Base-by-base conservation (phyloP, 2,113 vertebrate genomes). In the Donacobius atricapilla region DNA sequence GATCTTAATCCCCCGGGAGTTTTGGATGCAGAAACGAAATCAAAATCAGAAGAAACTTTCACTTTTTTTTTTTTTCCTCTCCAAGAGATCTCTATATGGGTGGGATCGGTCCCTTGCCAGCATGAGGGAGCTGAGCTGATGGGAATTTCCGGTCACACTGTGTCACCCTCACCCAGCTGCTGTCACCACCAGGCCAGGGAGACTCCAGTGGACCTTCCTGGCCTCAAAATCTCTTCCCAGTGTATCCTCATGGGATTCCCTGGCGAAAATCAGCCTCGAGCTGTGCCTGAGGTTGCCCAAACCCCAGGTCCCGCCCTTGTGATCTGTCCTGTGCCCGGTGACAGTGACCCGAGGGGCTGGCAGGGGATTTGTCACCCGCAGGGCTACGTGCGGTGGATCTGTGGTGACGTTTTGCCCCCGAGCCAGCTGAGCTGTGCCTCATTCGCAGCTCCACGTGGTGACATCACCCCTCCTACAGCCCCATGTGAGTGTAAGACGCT, bases 281-380 rank as follows among this genome's bases (percentile, higher is more conserved):
- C 31, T 47, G 12, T 47, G 8, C 58, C 57, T 58, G 65, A 48
- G 3, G 1, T 19, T 58, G 22, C 6, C 10, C 33, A 63, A 50
- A 63, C 23, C 33, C 30, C 4, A 5, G 4, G 10, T 65, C 45
- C 66, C 30, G 33, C n/a, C 31, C 13, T 39, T 18, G 9, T 13
- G n/a, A 56, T 4, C 16, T 0, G 0, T 42, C 37, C 71, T 39
- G 15, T 23, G 31, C 2, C 0, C 0, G 27, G 30, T 40, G 64
- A 51, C 51, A 27, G 65, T 14, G 51, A 28, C 68, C 60, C 6
- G 25, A 69, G 35, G 64, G 33, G 27, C 17, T 66, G 64, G 17
- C 22, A 21, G 56, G 40, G 58, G 12, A 28, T 71, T 87, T 95
- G 60, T 48, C 51, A 56, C 72, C 54, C 24, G 61, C 35, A 40